phyloP scores from a whole-genome alignment of 2,888 invertebrate genomes.

The Tenthredo distinguenda region DNA sequence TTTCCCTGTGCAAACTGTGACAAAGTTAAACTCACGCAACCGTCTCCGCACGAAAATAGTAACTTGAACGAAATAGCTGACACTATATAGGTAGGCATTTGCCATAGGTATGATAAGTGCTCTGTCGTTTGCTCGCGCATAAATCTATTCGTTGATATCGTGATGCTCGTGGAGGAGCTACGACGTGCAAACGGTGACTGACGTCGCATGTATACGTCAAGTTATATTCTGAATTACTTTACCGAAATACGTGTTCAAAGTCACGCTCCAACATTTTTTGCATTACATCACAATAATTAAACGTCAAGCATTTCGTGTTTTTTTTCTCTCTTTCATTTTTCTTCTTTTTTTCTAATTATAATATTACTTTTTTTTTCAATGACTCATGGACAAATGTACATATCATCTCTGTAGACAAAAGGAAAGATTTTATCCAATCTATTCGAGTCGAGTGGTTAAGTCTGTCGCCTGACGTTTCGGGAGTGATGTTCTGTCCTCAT shows the following conservation, averaged over 20 bases:
- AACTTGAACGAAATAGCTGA: not conserved
- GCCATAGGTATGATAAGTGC: not conserved
- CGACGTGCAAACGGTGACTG: not conserved
- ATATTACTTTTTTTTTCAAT: too few species aligned
- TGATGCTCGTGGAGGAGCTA: not conserved
- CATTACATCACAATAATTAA: too few species aligned
- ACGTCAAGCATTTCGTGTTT: too few species aligned
- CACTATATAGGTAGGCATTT: not conserved
- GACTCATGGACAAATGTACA: too few species aligned
- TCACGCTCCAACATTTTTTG: not conserved
- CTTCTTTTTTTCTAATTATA: too few species aligned
- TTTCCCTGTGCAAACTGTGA: not conserved
- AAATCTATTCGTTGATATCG: not conserved
- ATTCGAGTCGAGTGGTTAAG: too few species aligned
- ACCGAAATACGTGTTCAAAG: too few species aligned
- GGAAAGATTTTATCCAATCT: too few species aligned
- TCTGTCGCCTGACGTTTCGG: too few species aligned
- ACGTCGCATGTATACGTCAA: not conserved
- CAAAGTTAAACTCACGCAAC: not conserved
- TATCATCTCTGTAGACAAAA: too few species aligned
- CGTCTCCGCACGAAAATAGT: not conserved
- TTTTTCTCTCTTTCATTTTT: too few species aligned
- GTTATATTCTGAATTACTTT: not conserved
- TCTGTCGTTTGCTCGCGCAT: not conserved
- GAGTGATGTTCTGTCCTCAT: too few species aligned